These are phyloP conservation scores for Hyposoter dolosus DNA, from an alignment of 2,888 invertebrate genomes.

Conservation along the genomic window DNA sequence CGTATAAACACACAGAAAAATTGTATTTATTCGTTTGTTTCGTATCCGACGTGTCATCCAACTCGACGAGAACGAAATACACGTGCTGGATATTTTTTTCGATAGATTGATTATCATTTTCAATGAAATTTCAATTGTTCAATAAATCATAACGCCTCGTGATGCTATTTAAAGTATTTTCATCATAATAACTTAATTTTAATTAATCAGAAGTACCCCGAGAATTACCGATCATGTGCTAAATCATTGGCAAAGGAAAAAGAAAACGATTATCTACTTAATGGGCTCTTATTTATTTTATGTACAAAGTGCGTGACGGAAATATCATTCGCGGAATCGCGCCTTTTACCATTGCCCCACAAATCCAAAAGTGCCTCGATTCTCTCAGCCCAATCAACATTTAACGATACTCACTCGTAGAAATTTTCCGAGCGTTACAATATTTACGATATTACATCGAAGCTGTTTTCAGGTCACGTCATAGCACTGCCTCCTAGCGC, in stretches of 20 bases:
- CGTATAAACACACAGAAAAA: neutral
- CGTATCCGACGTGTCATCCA: neutral
- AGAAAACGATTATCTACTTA: neutral
- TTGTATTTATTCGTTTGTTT: neutral
- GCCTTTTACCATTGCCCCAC: constrained; percentile 53
- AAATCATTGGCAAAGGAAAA: neutral
- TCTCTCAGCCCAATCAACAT: neutral
- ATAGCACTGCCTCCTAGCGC: constrained; percentile 79
- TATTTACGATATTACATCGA: constrained; percentile 68
- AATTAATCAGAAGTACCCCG: neutral
- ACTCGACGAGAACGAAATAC: neutral
- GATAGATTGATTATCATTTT: neutral
- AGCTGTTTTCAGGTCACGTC: constrained; percentile 80
- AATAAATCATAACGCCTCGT: neutral
- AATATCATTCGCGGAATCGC: constrained; percentile 30
- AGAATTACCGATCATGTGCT: neutral
- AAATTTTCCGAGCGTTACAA: neutral
- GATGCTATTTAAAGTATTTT: constrained; percentile 33
- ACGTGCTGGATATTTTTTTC: neutral
- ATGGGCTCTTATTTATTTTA: constrained; percentile 3
- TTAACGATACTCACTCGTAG: constrained; percentile 18
- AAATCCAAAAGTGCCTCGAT: constrained; percentile 57
- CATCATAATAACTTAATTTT: neutral
- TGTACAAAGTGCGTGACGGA: constrained; percentile 74
- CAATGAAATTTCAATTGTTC: constrained; percentile 4